phyloP scores from a whole-genome alignment of 2,797 vertebrate genomes.

The Brachymystax lenok region DNA sequence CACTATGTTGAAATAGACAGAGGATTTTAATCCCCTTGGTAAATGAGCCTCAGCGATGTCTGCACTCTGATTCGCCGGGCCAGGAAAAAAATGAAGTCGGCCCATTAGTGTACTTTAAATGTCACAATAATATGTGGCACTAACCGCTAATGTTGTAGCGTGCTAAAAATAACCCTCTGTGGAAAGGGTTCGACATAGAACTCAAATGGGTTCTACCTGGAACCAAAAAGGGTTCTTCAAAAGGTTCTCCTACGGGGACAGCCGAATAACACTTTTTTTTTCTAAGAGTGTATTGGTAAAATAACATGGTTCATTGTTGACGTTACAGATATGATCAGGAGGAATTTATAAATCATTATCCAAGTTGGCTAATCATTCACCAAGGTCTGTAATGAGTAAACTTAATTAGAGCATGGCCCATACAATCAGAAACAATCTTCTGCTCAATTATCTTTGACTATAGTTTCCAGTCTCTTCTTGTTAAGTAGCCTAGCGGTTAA shows the following conservation, averaged over 20 bases:
- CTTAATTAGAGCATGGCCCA: not conserved
- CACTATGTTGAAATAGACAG: no score
- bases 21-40: no score
- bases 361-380: not conserved
- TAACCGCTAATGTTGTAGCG: constrained; percentile 33
- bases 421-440: not conserved
- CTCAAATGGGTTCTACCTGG: no score
- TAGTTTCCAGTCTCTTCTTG: not conserved
- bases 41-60: constrained; percentile 2
- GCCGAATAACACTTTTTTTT: no score
- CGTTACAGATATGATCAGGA: no score
- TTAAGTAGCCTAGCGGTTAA: not conserved
- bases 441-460: not conserved
- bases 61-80: constrained; percentile 17
- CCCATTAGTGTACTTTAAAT: constrained; percentile 45
- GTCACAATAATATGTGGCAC: constrained; percentile 55
- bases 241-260: no score
- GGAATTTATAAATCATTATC: not conserved
- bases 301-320: no score
- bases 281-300: no score
- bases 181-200: no score
- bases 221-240: no score
- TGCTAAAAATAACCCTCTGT: constrained; percentile 56
- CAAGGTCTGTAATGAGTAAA: not conserved
- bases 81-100: constrained; percentile 44